Percentiles rank a stretch among this genome's conserved stretches.
phyloP scores from a whole-genome alignment of 2,113 vertebrate genomes.

The Dunckerocampus dactyliophorus region DNA sequence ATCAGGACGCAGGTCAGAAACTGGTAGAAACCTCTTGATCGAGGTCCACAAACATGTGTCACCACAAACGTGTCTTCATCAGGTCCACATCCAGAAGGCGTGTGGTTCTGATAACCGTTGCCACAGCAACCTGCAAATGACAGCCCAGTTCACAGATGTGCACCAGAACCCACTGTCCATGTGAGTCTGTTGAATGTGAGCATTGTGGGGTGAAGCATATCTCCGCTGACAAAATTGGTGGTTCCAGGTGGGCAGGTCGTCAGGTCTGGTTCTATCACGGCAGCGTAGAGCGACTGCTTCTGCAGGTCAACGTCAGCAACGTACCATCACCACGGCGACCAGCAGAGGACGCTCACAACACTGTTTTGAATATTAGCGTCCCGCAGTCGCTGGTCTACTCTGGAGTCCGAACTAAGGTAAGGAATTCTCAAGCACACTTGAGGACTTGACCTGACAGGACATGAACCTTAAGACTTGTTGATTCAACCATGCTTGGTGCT shows the following conservation, averaged over 20 bases:
- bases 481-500: not conserved
- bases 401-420: constrained; percentile 66
- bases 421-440: not conserved
- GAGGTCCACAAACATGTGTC: not conserved
- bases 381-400: constrained; percentile 74
- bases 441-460: not conserved
- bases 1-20: constrained; percentile 75
- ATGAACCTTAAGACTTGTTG: too few relatives aligned
- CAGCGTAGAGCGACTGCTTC: constrained; percentile 68
- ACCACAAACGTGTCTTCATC: constrained; percentile 1
- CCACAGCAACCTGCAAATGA: constrained; percentile 87
- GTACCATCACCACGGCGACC: constrained; percentile 12
- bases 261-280: constrained; percentile 76
- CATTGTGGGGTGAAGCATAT: not conserved
- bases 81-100: constrained; percentile 90
- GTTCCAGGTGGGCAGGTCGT: constrained; percentile 25
- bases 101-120: constrained; percentile 87
- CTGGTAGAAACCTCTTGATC: not conserved
- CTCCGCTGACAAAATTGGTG: not conserved
- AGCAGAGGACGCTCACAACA: constrained; percentile 86
- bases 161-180: constrained; percentile 62
- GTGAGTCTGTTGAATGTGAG: constrained; percentile 50
- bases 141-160: constrained; percentile 73
- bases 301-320: constrained; percentile 83
- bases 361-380: constrained; percentile 75